Percentiles rank a stretch among this genome's conserved stretches.
Evolutionary conservation across 1,140 invertebrate genomes (phyloP).

Genomic region (Trichogramma pretiosum): DNA sequence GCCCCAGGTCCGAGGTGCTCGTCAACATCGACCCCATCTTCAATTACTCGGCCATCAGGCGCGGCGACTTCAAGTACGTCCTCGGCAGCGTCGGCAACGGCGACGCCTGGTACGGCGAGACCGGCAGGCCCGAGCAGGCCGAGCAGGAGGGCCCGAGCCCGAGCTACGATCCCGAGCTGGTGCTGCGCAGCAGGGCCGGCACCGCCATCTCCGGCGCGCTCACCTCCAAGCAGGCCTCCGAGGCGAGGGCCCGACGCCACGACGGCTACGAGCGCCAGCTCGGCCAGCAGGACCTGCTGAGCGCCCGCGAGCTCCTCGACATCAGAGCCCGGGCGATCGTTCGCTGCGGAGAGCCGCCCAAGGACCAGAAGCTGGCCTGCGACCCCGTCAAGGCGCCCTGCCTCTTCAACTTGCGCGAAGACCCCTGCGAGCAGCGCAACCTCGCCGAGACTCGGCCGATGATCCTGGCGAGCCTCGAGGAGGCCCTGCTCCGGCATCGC

Average conservation of each 20-base stretch:
- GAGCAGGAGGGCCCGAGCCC: slow-evolving; percentile 21
- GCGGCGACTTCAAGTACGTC: slow-evolving; percentile 66
- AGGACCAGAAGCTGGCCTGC: slow-evolving; percentile 38
- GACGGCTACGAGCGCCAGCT: slow-evolving; percentile 8
- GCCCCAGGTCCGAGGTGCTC: slow-evolving; percentile 56
- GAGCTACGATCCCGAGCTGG: slow-evolving; percentile 38
- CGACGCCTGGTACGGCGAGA: slow-evolving; percentile 54
- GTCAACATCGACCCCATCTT: slow-evolving; percentile 65
- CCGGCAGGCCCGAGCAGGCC: slow-evolving; percentile 28
- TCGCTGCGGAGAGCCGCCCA: slow-evolving; percentile 28
- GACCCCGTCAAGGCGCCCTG: slow-evolving; percentile 52
- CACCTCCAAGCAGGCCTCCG: slow-evolving; percentile 33
- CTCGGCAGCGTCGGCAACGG: slow-evolving; percentile 49
- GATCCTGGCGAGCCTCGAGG: slow-evolving; percentile 42
- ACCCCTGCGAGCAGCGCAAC: slow-evolving; percentile 72
- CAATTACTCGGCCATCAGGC: slow-evolving; percentile 53
- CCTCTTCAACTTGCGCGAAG: slow-evolving; percentile 61
- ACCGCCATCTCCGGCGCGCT: slow-evolving; percentile 41
- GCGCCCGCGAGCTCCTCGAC: slow-evolving; percentile 29
- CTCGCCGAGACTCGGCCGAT: slow-evolving; percentile 46
- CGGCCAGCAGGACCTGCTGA: slow-evolving; percentile 19
- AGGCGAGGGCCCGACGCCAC: slow-evolving; percentile 8
- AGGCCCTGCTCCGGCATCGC: slow-evolving; percentile 40
- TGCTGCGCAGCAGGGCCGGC: slow-evolving; percentile 45
- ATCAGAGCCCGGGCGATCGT: slow-evolving; percentile 43